Conservation (phyloP, 1,140 invertebrate genomes). For the Lethocerus indicus region DNA sequence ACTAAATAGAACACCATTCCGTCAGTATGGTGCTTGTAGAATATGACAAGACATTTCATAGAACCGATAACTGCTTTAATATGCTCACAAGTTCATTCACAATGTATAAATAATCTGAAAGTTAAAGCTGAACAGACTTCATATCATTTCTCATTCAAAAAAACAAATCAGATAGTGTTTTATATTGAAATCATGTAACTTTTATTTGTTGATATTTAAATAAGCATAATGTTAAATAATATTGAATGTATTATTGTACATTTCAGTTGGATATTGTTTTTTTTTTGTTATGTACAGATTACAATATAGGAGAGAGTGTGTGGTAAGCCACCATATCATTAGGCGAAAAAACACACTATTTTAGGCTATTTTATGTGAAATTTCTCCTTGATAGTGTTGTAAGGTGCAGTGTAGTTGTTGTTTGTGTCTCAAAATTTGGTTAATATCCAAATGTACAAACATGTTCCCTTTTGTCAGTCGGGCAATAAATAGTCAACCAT, state of each 20-base stretch:
- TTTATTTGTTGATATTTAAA: background rate
- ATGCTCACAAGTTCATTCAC: background rate
- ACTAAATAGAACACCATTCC: no score
- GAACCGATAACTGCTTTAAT: no score
- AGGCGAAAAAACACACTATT: constrained; percentile 2
- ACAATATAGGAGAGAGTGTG: background rate
- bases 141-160: constrained; percentile 9
- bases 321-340: constrained; percentile 10
- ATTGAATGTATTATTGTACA: constrained; percentile 3
- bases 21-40: no score
- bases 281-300: constrained; percentile 12
- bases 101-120: background rate
- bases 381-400: constrained; percentile 10
- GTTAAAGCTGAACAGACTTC: constrained; percentile 7
- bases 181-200: background rate
- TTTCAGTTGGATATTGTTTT: constrained; percentile 6
- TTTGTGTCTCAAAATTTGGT: constrained; percentile 11
- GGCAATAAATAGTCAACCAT: constrained; percentile 13
- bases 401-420: constrained; percentile 12
- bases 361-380: constrained; percentile 10
- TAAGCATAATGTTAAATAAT: background rate
- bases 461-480: constrained; percentile 6
- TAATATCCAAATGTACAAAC: constrained; percentile 10
- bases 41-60: no score
- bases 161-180: background rate